Base-by-base conservation (phyloP, 1,140 invertebrate genomes). In the Atta colombica region DNA sequence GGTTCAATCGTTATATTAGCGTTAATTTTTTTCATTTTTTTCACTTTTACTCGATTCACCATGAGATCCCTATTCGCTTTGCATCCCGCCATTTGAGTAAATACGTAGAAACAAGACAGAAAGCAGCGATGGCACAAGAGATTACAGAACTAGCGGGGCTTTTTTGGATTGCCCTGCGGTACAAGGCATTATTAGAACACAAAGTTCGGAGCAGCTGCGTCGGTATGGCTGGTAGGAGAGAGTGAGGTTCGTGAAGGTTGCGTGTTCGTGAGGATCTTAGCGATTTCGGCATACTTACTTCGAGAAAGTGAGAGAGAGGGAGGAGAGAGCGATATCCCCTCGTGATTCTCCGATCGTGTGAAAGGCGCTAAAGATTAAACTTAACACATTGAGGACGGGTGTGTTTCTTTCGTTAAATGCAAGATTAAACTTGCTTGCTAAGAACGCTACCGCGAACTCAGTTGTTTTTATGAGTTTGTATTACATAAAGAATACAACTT, bases 51-150 rank as follows among this genome's bases (percentile, higher is more conserved):
- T 39, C 53, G 55, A 66, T 80, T 68, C 63, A 61, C 35, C 51
- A 63, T 0, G 3, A 18, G 77, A 80, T 14, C 28, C 63, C 7
- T 25, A 61, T 84, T 61, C 80, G 55, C 80, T 84, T 75, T 49
- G 35, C 80, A 75, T 61, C 39, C 69, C 69, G 80, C 58, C 80
- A 61, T 63, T 74, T 63, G 14, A 60, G 35, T 84, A 74, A 82
- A 80, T 88, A 88, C 72, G 68, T 80, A 89, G 78, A 80, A 75
- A 90, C 77, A 90, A 81, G 82, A 91, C 86, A 91, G 75, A 87
- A 91, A 91, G 90, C 89, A 91, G 89, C 87, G 85, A 71, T 80
- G 90, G 87, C 87, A 91, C 87, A 91, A 80, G 87, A 90, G 66
- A 87, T 88, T 80, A 90, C 90, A 86, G 66, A 84, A 90, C 89